These are phyloP conservation scores for Brachypalpus laphriformis DNA, from an alignment of 2,888 invertebrate genomes.

Conservation along the genomic window DNA sequence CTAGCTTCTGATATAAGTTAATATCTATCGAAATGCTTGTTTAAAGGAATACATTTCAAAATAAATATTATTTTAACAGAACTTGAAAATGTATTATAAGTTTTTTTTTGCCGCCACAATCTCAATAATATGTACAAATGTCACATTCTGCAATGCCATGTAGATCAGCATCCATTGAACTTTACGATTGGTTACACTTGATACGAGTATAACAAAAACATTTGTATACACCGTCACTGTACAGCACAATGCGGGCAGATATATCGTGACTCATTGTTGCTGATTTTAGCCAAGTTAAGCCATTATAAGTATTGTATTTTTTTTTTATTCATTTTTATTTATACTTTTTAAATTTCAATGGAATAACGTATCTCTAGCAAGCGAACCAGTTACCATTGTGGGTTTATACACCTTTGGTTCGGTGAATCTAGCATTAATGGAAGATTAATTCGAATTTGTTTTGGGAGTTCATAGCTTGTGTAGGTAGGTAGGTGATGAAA, in stretches of 20 bases:
- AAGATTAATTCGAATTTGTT: neutral
- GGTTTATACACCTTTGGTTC: neutral
- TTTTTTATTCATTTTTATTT: neutral
- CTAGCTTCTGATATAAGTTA: neutral
- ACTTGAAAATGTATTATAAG: no score
- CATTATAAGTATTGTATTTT: neutral
- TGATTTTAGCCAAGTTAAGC: neutral
- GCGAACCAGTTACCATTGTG: neutral
- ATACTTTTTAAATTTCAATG: neutral
- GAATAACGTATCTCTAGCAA: neutral
- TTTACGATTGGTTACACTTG: slow-evolving; percentile 30
- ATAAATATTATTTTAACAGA: neutral
- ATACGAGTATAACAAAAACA: neutral
- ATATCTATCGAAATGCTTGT: neutral
- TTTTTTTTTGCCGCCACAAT: neutral
- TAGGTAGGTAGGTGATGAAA: neutral
- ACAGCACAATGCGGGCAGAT: neutral
- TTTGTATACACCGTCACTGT: neutral
- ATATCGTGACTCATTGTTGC: slow-evolving; percentile 1
- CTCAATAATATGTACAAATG: neutral
- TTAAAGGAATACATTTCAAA: neutral
- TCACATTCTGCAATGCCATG: neutral
- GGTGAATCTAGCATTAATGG: slow-evolving; percentile 1
- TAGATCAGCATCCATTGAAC: slow-evolving; percentile 26
- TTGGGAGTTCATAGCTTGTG: neutral